A percentile compares a stretch with the other conserved stretches of the same genome.
These are phyloP conservation scores for Octodon degus DNA, from an alignment of 2,113 vertebrate species.

Conservation along the genomic window DNA sequence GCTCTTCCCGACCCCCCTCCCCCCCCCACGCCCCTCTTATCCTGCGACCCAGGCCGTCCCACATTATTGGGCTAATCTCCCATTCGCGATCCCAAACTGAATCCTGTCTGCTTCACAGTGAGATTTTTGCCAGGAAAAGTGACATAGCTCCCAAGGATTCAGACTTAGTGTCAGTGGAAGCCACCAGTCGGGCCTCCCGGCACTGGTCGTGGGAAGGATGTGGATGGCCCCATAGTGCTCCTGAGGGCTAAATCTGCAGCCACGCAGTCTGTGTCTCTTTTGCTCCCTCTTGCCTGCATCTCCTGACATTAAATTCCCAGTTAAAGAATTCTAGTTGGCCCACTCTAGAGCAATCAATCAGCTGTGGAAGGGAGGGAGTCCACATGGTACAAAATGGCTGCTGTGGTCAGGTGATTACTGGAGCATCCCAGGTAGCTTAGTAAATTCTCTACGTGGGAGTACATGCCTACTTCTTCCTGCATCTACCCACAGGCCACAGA, in stretches of 20 bases:
- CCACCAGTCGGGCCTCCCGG: not conserved
- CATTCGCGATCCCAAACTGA: not conserved
- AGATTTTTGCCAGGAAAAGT: not conserved
- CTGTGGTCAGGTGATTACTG: not conserved
- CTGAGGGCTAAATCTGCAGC: not conserved
- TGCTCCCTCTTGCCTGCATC: not conserved
- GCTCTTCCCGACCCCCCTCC: not conserved
- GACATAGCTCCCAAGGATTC: not conserved
- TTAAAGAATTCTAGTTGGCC: not conserved
- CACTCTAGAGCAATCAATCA: not conserved
- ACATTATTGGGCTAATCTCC: not conserved
- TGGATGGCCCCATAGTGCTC: not conserved
- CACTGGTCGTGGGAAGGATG: not conserved
- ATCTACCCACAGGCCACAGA: conserved; percentile 84
- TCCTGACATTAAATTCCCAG: not conserved
- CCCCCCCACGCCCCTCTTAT: not conserved
- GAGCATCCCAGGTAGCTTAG: not conserved
- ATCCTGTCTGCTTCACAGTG: not conserved
- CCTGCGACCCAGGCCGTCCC: not conserved
- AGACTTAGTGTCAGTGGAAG: not conserved
- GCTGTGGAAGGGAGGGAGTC: not conserved
- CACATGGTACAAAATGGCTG: not conserved
- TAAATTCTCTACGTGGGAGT: not conserved
- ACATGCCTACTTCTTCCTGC: not conserved
- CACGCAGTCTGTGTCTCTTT: not conserved